These are phyloP conservation scores for Raphicerus campestris DNA, from an alignment of 2,113 vertebrate species.

Conservation along the genomic window DNA sequence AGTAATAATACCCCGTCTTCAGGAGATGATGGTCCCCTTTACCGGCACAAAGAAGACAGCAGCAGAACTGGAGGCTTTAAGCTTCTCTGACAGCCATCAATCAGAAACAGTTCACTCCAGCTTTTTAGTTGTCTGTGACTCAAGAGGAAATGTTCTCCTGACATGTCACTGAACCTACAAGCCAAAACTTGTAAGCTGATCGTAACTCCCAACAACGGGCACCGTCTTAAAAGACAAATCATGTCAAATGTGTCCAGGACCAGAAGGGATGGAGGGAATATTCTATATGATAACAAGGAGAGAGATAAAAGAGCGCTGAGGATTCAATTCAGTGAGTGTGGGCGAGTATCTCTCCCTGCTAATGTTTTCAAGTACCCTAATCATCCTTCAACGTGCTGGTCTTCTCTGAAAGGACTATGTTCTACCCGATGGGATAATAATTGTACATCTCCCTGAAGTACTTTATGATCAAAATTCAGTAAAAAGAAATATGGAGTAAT, in stretches of 20 bases:
- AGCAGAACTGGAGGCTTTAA: background rate
- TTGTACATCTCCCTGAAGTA: no score
- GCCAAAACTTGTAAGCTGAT: background rate
- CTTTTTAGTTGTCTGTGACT: background rate
- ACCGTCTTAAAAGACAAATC: background rate
- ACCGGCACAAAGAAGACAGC: background rate
- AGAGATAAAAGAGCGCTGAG: background rate
- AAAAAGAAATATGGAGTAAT: background rate
- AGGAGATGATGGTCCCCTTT: background rate
- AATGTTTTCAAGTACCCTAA: background rate
- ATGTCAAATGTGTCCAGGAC: background rate
- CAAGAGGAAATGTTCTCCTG: background rate
- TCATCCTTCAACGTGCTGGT: background rate
- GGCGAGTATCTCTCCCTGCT: background rate
- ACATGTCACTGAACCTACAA: background rate
- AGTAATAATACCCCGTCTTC: background rate
- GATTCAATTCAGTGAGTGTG: background rate
- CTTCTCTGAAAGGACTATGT: background rate
- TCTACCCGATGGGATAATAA: background rate
- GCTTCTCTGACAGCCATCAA: background rate
- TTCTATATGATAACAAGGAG: background rate
- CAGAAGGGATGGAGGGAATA: background rate
- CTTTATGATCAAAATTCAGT: background rate
- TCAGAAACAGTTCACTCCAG: background rate
- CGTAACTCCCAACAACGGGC: background rate